Evolutionary conservation across 2,797 vertebrate genomes (phyloP).

Genomic region (Syngnathus rostellatus): DNA sequence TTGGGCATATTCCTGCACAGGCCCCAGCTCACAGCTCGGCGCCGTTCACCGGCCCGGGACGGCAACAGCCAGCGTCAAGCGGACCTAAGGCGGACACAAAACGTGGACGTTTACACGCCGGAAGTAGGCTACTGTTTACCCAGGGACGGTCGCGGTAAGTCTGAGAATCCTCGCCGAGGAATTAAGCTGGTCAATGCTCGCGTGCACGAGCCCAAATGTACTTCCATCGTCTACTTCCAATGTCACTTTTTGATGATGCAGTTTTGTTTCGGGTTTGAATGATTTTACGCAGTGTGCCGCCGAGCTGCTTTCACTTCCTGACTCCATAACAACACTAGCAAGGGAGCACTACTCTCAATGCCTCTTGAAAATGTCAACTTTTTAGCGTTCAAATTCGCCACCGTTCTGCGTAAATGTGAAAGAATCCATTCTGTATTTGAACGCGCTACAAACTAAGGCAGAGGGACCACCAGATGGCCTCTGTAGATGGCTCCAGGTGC

Average conservation of each 20-base stretch:
- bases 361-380: not conserved
- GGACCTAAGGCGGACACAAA: not conserved
- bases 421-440: slow-evolving; percentile 3
- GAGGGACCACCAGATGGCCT: slow-evolving; percentile 9
- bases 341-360: not conserved
- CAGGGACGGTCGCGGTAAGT: slow-evolving; percentile 27
- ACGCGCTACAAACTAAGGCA: not conserved
- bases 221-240: slow-evolving; percentile 1
- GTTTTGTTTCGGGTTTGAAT: not conserved
- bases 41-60: not conserved
- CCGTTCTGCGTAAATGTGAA: slow-evolving; percentile 12
- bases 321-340: not conserved
- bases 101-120: slow-evolving; percentile 19
- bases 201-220: not conserved
- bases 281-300: not conserved
- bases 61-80: not conserved
- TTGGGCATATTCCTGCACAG: slow-evolving; percentile 32
- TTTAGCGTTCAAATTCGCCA: not conserved
- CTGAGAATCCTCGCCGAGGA: not conserved
- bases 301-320: not conserved
- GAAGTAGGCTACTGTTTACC: slow-evolving; percentile 38
- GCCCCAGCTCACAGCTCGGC: slow-evolving; percentile 4
- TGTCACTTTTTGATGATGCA: not conserved
- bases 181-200: not conserved
- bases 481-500: not conserved